These are phyloP conservation scores for Oryzias dopingdopingensis DNA, from an alignment of 2,797 vertebrate genomes.

Conservation along the genomic window DNA sequence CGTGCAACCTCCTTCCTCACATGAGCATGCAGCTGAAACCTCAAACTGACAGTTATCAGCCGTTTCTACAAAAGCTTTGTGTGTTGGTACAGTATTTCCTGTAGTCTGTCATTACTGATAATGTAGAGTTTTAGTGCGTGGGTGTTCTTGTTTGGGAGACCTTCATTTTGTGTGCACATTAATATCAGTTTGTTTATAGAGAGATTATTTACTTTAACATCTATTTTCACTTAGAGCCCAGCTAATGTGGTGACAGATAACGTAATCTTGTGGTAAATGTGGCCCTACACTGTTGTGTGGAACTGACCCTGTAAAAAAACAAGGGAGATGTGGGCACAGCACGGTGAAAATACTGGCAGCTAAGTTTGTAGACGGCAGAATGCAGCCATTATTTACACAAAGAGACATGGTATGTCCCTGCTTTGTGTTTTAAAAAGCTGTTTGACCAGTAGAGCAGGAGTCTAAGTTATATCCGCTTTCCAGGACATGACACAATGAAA, in stretches of 20 bases:
- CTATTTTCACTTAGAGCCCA: conserved; percentile 3
- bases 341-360: no score
- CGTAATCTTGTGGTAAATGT: conserved; percentile 1
- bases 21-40: conserved; percentile 11
- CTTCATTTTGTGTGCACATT: conserved; percentile 26
- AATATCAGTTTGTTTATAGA: neutral
- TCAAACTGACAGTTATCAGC: conserved; percentile 30
- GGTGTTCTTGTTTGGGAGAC: conserved; percentile 37
- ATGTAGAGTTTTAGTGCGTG: conserved; percentile 3
- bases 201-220: neutral
- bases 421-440: no score
- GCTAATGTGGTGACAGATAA: neutral
- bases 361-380: no score
- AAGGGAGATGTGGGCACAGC: no score
- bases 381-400: no score
- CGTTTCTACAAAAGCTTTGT: conserved; percentile 31
- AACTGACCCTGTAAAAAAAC: no score
- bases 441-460: no score
- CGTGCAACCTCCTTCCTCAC: neutral
- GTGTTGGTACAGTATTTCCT: conserved; percentile 5
- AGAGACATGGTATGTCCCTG: no score
- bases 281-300: neutral
- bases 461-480: no score
- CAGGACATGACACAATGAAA: no score
- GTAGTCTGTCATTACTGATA: neutral